Base-by-base conservation (phyloP, 2,888 invertebrate species). In the Temnothorax unifasciatus region DNA sequence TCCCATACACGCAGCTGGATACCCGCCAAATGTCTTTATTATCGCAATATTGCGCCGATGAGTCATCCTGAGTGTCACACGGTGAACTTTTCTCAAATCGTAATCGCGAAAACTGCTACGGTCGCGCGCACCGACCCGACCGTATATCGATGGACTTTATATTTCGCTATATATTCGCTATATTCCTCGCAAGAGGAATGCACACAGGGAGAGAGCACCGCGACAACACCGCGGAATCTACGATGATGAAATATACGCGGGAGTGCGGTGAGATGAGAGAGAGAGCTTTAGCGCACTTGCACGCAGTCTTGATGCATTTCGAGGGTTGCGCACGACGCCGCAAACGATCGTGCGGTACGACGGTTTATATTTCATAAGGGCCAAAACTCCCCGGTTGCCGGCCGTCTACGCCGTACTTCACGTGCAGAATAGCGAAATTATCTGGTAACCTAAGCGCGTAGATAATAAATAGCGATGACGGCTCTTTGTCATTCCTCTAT, bases 1-100 rank as follows among this genome's bases (percentile, higher is more conserved):
- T 76, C 61, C 57, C 64, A 52, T 66, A 59, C 64, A 59, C 59
- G 52, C 52, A 68, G 59, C 61, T 88, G 88, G 86, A 73, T 82
- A 59, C 38, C 21, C 57, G 86, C 86, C 88, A 88, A 88, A 83
- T 81, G 81, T 75, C 85, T 86, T 88, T 88, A 88, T 86, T 86
- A 82, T 77, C 57, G 61, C 69, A n/a, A 85, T 73, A 77, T 54
- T 44, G 68, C 81, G 47, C 64, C 44, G 52, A 34, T 61, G 29
- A 25, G 57, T 66, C 74, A 71, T 52, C 15, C 50, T 76, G 41
- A 29, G 38, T 54, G 47, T 52, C 13, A 21, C 41, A 59, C 47
- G 44, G 21, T 25, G 47, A 81, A 71, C 59, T 73, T 59, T 68
- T 71, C 25, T n/a, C 59, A 47, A 38, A 79, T 47, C 71, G 47